A percentile compares a stretch with the other conserved stretches of the same genome.
Evolutionary conservation across 1,140 invertebrate species (phyloP).

Genomic region (Pseudomyrmex pallidus): DNA sequence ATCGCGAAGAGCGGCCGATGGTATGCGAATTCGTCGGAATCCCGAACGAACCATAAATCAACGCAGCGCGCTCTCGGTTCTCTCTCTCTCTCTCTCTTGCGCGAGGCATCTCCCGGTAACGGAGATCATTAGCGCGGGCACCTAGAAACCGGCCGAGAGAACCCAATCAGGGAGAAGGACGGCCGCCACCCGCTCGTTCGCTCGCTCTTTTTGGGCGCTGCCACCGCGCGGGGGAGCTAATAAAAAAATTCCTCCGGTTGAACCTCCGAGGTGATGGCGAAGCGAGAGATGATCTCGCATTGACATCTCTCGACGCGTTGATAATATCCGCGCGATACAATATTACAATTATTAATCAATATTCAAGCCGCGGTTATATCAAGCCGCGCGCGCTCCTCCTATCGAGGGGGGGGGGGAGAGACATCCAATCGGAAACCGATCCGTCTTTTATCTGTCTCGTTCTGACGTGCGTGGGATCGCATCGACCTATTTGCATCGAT

Average conservation of each 20-base stretch:
- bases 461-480: slow-evolving; percentile 3
- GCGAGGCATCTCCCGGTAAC: slow-evolving; percentile 66
- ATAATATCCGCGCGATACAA: no score
- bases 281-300: no score
- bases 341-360: slow-evolving; percentile 39
- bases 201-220: neutral
- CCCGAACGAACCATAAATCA: slow-evolving; percentile 68
- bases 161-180: slow-evolving; percentile 63
- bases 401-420: neutral
- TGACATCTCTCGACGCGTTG: no score
- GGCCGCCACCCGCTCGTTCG: slow-evolving; percentile 61
- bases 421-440: neutral
- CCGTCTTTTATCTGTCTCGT: slow-evolving; percentile 4
- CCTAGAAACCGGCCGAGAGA: slow-evolving; percentile 61
- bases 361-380: neutral
- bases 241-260: slow-evolving; percentile 57
- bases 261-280: no score
- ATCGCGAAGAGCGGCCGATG: slow-evolving; percentile 9
- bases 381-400: neutral
- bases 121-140: slow-evolving; percentile 70
- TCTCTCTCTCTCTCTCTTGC: slow-evolving; percentile 5
- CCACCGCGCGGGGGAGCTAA: slow-evolving; percentile 18
- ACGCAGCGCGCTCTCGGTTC: neutral
- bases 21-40: slow-evolving; percentile 67
- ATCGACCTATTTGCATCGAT: slow-evolving; percentile 21